Evolutionary conservation across 2,888 invertebrate species (phyloP).

Genomic region (Hydrotaea cyrtoneurina): DNA sequence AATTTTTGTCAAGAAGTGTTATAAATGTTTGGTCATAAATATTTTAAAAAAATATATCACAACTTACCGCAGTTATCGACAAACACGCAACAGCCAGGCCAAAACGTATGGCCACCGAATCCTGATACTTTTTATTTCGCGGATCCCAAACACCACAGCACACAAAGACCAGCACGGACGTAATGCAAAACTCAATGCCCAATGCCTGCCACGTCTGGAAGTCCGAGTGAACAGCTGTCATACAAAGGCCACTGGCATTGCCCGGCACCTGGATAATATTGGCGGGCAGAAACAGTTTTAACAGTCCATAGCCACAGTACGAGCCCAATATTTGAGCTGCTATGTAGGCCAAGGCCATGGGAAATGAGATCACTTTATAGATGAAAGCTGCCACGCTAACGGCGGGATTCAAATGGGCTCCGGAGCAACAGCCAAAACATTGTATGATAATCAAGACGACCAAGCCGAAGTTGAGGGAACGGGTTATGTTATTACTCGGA

Average conservation of each 20-base stretch:
- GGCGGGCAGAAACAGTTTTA: constrained; percentile 83
- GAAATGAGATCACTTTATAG: constrained; percentile 75
- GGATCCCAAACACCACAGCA: constrained; percentile 89
- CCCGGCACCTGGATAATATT: constrained; percentile 70
- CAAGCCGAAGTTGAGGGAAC: constrained; percentile 84
- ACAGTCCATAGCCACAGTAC: constrained; percentile 85
- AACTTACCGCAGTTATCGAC: constrained; percentile 85
- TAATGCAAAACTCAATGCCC: constrained; percentile 85
- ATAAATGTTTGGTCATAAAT: no score
- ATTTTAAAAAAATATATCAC: constrained; percentile 66
- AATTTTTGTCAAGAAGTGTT: no score
- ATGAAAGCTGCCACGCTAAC: constrained; percentile 86
- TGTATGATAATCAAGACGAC: constrained; percentile 86
- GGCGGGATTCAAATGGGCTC: constrained; percentile 89
- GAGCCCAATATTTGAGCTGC: constrained; percentile 86
- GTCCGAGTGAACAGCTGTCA: constrained; percentile 83
- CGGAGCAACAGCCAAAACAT: constrained; percentile 89
- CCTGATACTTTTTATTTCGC: constrained; percentile 84
- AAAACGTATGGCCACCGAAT: constrained; percentile 85
- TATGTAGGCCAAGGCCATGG: constrained; percentile 83
- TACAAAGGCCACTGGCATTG: constrained; percentile 83
- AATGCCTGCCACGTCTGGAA: constrained; percentile 83
- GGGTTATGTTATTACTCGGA: constrained; percentile 78
- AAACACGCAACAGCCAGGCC: constrained; percentile 86
- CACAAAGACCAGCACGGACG: constrained; percentile 85